A percentile compares a stretch with the other conserved stretches of the same genome.
Conservation (phyloP, 2,888 invertebrate genomes). For the Choristoneura rosaceana region DNA sequence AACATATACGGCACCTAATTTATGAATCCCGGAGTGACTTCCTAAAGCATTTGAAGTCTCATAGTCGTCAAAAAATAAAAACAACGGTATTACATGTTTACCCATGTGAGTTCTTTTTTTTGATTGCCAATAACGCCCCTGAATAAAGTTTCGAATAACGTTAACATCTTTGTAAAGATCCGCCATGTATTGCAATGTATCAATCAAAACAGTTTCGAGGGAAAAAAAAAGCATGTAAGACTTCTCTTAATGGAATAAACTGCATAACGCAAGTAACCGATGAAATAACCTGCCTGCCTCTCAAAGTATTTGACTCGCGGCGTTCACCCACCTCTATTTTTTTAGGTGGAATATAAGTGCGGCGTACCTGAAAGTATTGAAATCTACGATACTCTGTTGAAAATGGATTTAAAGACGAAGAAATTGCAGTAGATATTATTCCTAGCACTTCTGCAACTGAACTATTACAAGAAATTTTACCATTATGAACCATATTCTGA, state of each 20-base stretch:
- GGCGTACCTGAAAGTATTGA: no score
- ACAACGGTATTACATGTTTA: constrained; percentile 29
- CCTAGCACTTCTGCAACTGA: no score
- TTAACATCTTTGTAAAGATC: not conserved
- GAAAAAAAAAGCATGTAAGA: constrained; percentile 31
- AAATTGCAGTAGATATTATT: no score
- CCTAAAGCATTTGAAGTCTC: constrained; percentile 42
- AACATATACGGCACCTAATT: constrained; percentile 46
- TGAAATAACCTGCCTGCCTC: no score
- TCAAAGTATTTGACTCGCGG: no score
- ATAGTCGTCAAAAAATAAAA: constrained; percentile 43
- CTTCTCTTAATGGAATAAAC: constrained; percentile 30
- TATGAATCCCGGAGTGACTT: constrained; percentile 43
- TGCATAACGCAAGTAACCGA: not conserved
- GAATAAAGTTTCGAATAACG: not conserved
- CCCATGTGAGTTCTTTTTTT: not conserved
- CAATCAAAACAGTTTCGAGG: constrained; percentile 14
- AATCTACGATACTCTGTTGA: no score
- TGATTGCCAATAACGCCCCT: not conserved
- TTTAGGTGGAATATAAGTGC: no score
- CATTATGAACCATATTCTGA: no score
- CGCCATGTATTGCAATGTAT: constrained; percentile 11
- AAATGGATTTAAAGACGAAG: no score
- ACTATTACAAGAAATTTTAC: no score
- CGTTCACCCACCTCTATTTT: no score